Base-by-base conservation (phyloP, 2,888 invertebrate species). In the Creontiades dilutus region DNA sequence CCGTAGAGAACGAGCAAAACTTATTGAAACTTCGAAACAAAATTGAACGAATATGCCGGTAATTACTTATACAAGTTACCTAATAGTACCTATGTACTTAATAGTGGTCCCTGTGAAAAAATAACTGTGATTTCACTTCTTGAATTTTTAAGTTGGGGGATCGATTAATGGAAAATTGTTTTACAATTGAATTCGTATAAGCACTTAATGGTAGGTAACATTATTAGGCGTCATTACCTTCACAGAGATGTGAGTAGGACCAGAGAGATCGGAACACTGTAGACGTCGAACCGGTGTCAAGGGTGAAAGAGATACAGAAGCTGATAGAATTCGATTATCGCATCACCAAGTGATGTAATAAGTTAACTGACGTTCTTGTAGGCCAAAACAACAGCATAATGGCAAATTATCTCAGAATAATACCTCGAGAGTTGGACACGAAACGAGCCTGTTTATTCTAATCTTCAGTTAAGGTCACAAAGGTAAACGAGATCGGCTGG, bases 221-320 rank as follows among this genome's bases (percentile, higher is more conserved):
- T 7, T 57, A 52, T 14, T 52, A 52, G 52, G 13, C 14, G 19
- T n/a, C 19, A 19, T 68, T 68, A 68, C 68, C 68, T 68, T 68
- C 12, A 19, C 68, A 68, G 68, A 68, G 68, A 68, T 68, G 68
- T 27, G 23, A 23, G 68, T 27, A 23, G 68, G 23, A 68, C 23
- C 27, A 23, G 13, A 23, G 68, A 68, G 23, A 23, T 12, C 68
- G 9, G 27, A 23, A 23, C 12, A 68, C 68, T 68, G 68, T 27
- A 23, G 23, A 68, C 68, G 68, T 68, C 68, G 68, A 12, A 23
- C 68, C 68, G 23, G 68, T 68, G 68, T 68, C 68, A 68, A 68
- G 68, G 68, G 68, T 68, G 68, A 68, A 68, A 23, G 0, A 68
- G 68, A 68, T 68, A 68, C 68, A 68, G 68, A 68, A 12, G 11